Percentiles rank a stretch among this genome's conserved stretches.
These are phyloP conservation scores for Heliconius ismenius DNA, from an alignment of 2,888 invertebrate species.

Conservation along the genomic window DNA sequence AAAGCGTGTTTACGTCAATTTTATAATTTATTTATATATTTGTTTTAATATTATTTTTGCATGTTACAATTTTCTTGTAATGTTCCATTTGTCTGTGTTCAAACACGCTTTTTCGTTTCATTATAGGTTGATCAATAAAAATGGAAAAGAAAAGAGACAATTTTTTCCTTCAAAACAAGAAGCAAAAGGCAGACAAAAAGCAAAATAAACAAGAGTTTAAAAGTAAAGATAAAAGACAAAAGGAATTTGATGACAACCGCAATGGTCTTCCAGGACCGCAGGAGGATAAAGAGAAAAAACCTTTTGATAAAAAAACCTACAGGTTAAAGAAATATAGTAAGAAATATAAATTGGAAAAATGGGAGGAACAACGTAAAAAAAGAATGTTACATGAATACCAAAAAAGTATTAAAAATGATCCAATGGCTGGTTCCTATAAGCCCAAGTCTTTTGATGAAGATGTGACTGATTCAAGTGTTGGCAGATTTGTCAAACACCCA, in stretches of 20 bases:
- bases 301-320: conserved; percentile 86
- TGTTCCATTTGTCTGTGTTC: conserved; percentile 49
- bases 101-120: conserved; percentile 79
- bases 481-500: conserved; percentile 73
- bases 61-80: conserved; percentile 39
- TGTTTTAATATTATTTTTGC: conserved; percentile 42
- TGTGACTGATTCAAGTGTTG: conserved; percentile 55
- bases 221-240: conserved; percentile 54
- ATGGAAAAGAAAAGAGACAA: conserved; percentile 70
- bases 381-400: conserved; percentile 80
- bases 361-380: conserved; percentile 85
- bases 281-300: conserved; percentile 69
- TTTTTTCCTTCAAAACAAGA: conserved; percentile 64
- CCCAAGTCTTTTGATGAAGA: conserved; percentile 79
- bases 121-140: conserved; percentile 68
- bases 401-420: conserved; percentile 79
- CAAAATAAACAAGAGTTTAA: conserved; percentile 40
- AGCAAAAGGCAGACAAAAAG: conserved; percentile 45
- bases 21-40: conserved; percentile 43
- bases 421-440: conserved; percentile 69
- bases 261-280: conserved; percentile 43
- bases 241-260: conserved; percentile 61
- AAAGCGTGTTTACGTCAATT: conserved; percentile 63
- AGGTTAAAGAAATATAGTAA: conserved; percentile 86
- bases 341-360: conserved; percentile 85